A percentile compares a stretch with the other conserved stretches of the same genome.
These are phyloP conservation scores for Eulacestoma nigropectus DNA, from an alignment of 2,113 vertebrate genomes.

Conservation along the genomic window DNA sequence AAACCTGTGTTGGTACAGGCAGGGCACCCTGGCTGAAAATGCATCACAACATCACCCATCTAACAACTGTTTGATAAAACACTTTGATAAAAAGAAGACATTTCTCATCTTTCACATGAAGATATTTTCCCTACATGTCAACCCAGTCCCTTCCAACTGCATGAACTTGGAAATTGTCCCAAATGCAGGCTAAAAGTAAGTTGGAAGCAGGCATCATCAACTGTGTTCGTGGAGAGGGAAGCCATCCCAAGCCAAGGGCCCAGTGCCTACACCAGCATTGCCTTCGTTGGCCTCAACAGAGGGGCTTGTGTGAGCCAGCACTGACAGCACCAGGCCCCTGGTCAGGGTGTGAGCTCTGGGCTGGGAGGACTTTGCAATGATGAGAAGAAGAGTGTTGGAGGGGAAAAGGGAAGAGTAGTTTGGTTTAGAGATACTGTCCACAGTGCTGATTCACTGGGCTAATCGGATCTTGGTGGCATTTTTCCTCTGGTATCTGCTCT, in stretches of 20 bases:
- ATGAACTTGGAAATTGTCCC: background rate
- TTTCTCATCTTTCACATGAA: background rate
- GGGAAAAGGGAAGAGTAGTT: background rate
- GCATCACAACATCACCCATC: background rate
- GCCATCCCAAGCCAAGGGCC: background rate
- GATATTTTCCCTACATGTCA: background rate
- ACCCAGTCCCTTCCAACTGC: background rate
- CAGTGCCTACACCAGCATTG: background rate
- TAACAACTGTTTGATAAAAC: background rate
- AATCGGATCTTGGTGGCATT: constrained; percentile 48
- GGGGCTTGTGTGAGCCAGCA: background rate
- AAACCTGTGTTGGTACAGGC: background rate
- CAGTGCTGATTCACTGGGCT: constrained; percentile 53
- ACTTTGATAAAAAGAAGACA: background rate
- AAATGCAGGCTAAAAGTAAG: background rate
- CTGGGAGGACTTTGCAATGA: background rate
- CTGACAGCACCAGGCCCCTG: background rate
- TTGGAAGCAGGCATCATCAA: background rate
- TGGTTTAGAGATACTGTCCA: constrained; percentile 52
- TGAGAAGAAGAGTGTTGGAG: constrained; percentile 3
- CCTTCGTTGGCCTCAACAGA: background rate
- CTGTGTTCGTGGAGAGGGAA: background rate
- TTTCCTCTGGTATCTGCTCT: constrained; percentile 41
- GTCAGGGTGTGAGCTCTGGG: background rate
- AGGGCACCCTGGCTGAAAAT: background rate